Percentiles rank a stretch among this genome's conserved stretches.
phyloP scores from a whole-genome alignment of 2,888 invertebrate species.

The Carabus problematicus region DNA sequence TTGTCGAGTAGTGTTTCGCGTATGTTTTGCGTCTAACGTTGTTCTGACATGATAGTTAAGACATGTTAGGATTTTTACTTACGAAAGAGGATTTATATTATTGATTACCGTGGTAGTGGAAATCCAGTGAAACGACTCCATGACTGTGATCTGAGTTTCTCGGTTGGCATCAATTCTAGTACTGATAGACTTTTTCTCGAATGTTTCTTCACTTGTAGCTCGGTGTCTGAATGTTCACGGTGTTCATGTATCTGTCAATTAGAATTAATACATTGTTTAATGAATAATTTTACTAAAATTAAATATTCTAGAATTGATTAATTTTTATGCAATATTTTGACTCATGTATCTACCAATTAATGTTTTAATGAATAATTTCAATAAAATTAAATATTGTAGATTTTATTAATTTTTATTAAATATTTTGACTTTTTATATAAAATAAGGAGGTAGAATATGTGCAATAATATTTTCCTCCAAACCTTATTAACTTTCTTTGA shows the following conservation, averaged over 20 bases:
- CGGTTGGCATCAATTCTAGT: slow-evolving; percentile 54
- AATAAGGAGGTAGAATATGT: no score
- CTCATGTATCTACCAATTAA: slow-evolving; percentile 9
- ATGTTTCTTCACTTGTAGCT: slow-evolving; percentile 46
- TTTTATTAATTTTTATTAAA: no score
- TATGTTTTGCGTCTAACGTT: slow-evolving; percentile 55
- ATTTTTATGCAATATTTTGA: no score
- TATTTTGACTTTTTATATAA: no score
- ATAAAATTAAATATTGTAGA: no score
- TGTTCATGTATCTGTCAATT: slow-evolving; percentile 2
- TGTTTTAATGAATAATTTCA: no score
- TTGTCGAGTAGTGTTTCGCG: slow-evolving; percentile 55
- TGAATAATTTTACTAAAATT: no score
- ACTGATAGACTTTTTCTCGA: slow-evolving; percentile 52
- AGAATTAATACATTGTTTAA: neutral
- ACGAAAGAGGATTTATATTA: neutral
- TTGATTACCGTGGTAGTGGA: slow-evolving; percentile 29
- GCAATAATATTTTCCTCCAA: neutral
- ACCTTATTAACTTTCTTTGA: slow-evolving; percentile 31
- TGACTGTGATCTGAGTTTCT: slow-evolving; percentile 50
- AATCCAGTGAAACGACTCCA: slow-evolving; percentile 45
- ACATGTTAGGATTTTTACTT: neutral
- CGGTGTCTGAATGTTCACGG: slow-evolving; percentile 35
- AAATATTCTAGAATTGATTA: no score
- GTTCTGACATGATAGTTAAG: neutral